Base-by-base conservation (phyloP, 2,797 vertebrate genomes). In the Discoglossus pictus region DNA sequence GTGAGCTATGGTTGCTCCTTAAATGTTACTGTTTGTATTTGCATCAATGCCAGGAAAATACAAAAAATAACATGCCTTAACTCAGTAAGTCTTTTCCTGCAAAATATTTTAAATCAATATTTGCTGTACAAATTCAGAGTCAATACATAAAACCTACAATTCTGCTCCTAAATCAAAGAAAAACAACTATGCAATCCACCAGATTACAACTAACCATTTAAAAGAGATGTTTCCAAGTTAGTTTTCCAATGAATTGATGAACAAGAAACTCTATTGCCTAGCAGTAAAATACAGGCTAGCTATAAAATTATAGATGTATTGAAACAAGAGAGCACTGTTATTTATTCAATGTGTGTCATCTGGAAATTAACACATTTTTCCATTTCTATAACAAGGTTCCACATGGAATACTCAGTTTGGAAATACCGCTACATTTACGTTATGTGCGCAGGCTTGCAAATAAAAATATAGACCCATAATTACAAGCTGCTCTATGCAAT, bases 61-160 rank as follows among this genome's bases (percentile, higher is more conserved):
- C 15, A 42, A 18, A n/a, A 35, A 61, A 50, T 38, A 61, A 50
- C 59, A 61, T 50, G 44, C 34, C 59, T 61, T 61, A 61, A 42
- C 61, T 52, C 61, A 63, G 27, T 31, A 4, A 31, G 38, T 52
- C 47, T 61, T 42, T 34, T 42, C 61, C 61, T 53, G 25, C 24
- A 53, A 64, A 64, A 64, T 64, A 64, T 64, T 66, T 66, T 23
- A 47, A 39, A 39, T 47, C 20, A 65, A 35, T 65, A 65, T 56
- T 65, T 55, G 42, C 40, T 25, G 18, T 52, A 42, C 38, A 65
- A 65, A 65, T 53, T 18, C 27, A 44, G 48, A 53, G 40, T 65
- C 52, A 66, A 56, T 58, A 66, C 34, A 48, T 50, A 15, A 66
- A 66, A 50, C 43, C 43, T 48, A 58, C 44, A 58, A 48, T 48